Conservation (phyloP, 1,140 invertebrate species). For the Drosophila lowei region DNA sequence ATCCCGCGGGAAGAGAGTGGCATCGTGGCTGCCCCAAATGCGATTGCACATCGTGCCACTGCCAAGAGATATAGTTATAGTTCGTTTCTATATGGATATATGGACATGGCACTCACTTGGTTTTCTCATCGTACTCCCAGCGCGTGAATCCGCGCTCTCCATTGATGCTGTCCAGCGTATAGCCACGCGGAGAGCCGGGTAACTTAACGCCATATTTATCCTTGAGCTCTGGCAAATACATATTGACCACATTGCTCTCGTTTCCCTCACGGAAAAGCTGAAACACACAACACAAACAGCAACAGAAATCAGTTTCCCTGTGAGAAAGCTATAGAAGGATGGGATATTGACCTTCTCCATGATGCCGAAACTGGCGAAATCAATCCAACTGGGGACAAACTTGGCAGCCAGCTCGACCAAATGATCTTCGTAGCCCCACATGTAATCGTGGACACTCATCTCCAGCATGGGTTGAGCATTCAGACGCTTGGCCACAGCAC, state of each 20-base stretch:
- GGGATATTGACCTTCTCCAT: slow-evolving; percentile 89
- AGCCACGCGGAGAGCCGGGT: slow-evolving; percentile 57
- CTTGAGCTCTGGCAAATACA: slow-evolving; percentile 81
- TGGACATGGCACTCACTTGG: slow-evolving; percentile 49
- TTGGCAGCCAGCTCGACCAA: slow-evolving; percentile 88
- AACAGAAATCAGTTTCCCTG: neutral
- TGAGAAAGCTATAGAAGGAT: too few relatives aligned
- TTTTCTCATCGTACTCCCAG: slow-evolving; percentile 85
- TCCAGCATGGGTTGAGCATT: slow-evolving; percentile 88
- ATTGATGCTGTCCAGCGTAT: slow-evolving; percentile 85
- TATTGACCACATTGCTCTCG: slow-evolving; percentile 84
- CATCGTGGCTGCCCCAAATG: slow-evolving; percentile 86
- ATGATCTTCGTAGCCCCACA: slow-evolving; percentile 94
- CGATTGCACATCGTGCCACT: slow-evolving; percentile 85
- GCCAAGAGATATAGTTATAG: neutral
- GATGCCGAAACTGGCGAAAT: slow-evolving; percentile 91
- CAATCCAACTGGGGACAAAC: slow-evolving; percentile 88
- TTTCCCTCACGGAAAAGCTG: slow-evolving; percentile 86
- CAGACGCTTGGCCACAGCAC: slow-evolving; percentile 85
- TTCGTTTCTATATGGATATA: too few relatives aligned
- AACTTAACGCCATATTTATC: slow-evolving; percentile 39
- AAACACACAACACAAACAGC: slow-evolving; percentile 5
- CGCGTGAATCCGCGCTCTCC: slow-evolving; percentile 85
- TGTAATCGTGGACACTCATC: slow-evolving; percentile 88
- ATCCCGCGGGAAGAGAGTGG: slow-evolving; percentile 85